Evolutionary conservation across 2,797 vertebrate genomes (phyloP), one percentile per base, ranked within the genome.

Genomic region (Sebastes kiyomatsui): DNA sequence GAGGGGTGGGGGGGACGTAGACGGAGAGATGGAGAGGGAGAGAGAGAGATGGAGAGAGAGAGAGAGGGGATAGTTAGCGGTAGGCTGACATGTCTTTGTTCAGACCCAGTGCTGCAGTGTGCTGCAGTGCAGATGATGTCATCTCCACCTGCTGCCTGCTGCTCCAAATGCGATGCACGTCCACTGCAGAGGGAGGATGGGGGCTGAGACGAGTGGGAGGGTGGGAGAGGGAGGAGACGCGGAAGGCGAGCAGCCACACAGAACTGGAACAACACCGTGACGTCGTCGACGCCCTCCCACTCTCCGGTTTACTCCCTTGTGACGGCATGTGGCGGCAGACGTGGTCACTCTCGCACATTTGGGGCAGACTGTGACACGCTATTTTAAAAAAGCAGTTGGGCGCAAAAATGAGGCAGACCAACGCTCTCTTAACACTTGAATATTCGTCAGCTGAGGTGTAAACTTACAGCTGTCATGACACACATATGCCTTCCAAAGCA

Each of bases 61-160:
- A 67, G 78, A 81, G 80, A 84, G 85, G 75, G 85, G 87, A 71
- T 91, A 89, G 92, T 93, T 93, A 94, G 93, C 90, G 78, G 92
- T 85, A 88, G 92, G 90, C 94, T 95, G 94, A 95, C 95, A 96
- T 96, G 95, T 96, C 96, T 96, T 96, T 96, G 96, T 96, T 96
- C 95, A 95, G 94, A 94, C 94, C 90, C 93, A 95, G 91, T 95
- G 95, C 96, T 96, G 97, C 96, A 97, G 95, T 96, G 94, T 96
- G 96, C 96, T 98, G 96, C 96, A 97, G 94, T 96, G 97, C 96
- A 96, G 97, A 95, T 96, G 93, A 89, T 89, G 90, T 94, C 92
- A 96, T 95, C 93, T 95, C 96, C 95, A 96, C 95, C 95, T 96
- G 95, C 95, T 93, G 94, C 93, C 94, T 87, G 91, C 91, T 94